A percentile compares a stretch with the other conserved stretches of the same genome.
Evolutionary conservation across 2,888 invertebrate species (phyloP).

Genomic region (Dolichopus griseipennis): DNA sequence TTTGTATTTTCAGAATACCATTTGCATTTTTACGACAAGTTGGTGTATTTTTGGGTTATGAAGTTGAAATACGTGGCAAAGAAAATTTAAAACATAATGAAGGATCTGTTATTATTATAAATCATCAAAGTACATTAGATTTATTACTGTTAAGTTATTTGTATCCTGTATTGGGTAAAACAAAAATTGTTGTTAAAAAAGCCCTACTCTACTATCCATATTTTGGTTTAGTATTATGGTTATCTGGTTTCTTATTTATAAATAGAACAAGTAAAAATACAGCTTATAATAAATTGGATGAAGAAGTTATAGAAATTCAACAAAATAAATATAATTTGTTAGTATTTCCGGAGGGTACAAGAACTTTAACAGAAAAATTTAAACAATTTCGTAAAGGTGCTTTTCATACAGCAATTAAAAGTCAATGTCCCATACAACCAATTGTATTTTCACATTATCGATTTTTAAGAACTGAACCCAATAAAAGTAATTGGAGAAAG

Average conservation of each 20-base stretch:
- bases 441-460: conserved; percentile 73
- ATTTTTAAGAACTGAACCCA: conserved; percentile 43
- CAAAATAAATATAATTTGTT: conserved; percentile 59
- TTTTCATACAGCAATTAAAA: conserved; percentile 76
- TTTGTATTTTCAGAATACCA: neutral
- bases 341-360: conserved; percentile 83
- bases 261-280: conserved; percentile 59
- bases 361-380: conserved; percentile 59
- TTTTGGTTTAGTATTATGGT: conserved; percentile 68
- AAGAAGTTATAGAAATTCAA: conserved; percentile 54
- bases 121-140: conserved; percentile 77
- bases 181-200: conserved; percentile 69
- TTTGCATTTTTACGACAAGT: neutral
- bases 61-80: conserved; percentile 2
- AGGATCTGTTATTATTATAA: conserved; percentile 60
- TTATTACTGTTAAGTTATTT: conserved; percentile 63
- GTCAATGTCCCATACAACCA: conserved; percentile 72
- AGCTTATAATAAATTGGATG: conserved; percentile 59
- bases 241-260: conserved; percentile 78
- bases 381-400: conserved; percentile 87
- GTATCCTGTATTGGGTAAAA: conserved; percentile 67
- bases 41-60: conserved; percentile 1
- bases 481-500: no score
- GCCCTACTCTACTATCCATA: conserved; percentile 67
- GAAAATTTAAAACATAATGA: conserved; percentile 61